Conservation (phyloP, 2,113 vertebrate species). For the Cheilinus undulatus region DNA sequence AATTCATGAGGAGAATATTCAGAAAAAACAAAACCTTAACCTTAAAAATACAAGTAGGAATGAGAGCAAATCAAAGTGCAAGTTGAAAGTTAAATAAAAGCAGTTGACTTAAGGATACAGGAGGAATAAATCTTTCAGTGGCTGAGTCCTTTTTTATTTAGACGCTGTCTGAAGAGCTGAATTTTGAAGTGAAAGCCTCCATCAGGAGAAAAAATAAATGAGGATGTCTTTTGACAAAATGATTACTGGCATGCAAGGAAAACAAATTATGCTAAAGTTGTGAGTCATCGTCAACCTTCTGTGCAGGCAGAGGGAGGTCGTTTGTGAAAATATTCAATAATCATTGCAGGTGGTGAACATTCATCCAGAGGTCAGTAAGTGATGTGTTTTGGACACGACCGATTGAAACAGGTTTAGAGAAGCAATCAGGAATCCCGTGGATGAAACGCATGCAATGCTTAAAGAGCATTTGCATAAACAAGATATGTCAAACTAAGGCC, state of each 20-base stretch:
- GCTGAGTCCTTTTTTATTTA: not conserved
- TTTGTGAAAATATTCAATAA: conserved; percentile 13
- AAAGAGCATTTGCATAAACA: too few species aligned
- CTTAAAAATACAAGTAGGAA: not conserved
- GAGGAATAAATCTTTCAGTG: not conserved
- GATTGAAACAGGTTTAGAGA: too few species aligned
- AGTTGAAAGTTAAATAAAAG: not conserved
- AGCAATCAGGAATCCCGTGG: too few species aligned
- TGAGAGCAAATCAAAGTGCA: not conserved
- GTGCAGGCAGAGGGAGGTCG: conserved; percentile 10
- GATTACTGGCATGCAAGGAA: conserved; percentile 27
- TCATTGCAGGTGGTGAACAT: conserved; percentile 8
- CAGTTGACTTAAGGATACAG: not conserved
- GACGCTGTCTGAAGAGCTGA: not conserved
- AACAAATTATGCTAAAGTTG: conserved; percentile 17
- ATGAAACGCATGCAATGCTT: too few species aligned
- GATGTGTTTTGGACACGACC: not conserved
- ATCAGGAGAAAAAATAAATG: conserved; percentile 16
- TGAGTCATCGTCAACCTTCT: not conserved
- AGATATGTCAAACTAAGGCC: too few species aligned
- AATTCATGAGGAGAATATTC: not conserved
- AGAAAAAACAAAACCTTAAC: not conserved
- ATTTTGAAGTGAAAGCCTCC: conserved; percentile 14
- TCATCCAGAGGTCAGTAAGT: not conserved
- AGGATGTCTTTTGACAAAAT: conserved; percentile 20